Evolutionary conservation across 92 coral and sea anemone species (phyloP).

Genomic region (Bergia puertoricense): DNA sequence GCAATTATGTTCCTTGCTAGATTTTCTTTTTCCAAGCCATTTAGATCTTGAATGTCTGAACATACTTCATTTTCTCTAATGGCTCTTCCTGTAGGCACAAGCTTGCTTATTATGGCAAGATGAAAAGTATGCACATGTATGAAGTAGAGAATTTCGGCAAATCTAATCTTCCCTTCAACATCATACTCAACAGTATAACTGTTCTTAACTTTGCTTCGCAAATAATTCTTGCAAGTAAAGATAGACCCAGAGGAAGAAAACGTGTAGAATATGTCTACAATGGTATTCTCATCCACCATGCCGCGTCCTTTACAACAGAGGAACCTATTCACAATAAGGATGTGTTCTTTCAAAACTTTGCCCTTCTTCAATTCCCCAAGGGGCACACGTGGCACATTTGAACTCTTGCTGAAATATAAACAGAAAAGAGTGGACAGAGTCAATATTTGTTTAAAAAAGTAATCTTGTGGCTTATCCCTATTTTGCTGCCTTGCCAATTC

Average conservation of each 20-base stretch:
- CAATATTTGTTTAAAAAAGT: no score
- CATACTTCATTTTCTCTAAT: no score
- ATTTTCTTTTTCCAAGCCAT: no score
- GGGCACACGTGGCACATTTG: background rate
- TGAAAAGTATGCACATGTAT: no score
- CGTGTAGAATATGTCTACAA: background rate
- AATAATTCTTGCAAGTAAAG: background rate
- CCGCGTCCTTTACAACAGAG: background rate
- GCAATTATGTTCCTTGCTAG: no score
- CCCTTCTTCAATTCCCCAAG: conserved; percentile 1
- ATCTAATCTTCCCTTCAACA: no score
- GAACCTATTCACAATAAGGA: background rate
- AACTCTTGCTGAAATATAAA: no score
- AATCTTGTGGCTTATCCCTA: background rate
- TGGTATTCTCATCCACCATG: background rate
- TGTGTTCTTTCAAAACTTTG: background rate
- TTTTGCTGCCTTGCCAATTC: background rate
- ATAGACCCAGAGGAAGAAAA: background rate
- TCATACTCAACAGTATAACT: background rate
- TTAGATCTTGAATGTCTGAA: no score
- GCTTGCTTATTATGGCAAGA: no score
- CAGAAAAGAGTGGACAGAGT: no score
- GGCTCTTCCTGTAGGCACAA: no score
- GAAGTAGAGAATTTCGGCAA: no score
- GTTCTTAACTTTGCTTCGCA: background rate